Conservation (phyloP, 2,797 vertebrate genomes). For the Epinephelus coioides region DNA sequence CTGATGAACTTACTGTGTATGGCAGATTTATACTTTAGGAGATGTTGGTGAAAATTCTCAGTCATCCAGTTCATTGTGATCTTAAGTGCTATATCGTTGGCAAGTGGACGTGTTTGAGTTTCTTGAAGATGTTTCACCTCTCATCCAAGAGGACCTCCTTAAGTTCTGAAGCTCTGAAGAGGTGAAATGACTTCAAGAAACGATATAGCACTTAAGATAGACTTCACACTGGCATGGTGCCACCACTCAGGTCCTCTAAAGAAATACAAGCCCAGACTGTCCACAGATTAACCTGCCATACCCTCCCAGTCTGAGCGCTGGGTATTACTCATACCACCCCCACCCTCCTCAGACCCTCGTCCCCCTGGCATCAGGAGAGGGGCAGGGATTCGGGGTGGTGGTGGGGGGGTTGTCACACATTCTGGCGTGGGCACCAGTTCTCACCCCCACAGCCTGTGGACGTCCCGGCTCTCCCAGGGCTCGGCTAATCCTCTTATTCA, state of each 20-base stretch:
- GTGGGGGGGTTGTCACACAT: slow-evolving; percentile 56
- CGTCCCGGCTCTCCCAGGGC: slow-evolving; percentile 72
- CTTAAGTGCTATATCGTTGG: no score
- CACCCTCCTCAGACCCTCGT: slow-evolving; percentile 26
- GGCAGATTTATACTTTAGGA: no score
- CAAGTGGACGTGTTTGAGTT: no score
- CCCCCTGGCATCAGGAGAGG: slow-evolving; percentile 55
- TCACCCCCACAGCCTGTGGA: slow-evolving; percentile 68
- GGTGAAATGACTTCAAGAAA: no score
- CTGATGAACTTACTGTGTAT: no score
- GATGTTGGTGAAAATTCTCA: no score
- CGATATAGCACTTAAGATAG: no score
- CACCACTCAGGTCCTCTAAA: background rate
- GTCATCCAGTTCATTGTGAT: no score
- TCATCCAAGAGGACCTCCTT: no score
- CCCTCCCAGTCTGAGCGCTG: slow-evolving; percentile 33
- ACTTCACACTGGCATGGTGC: background rate
- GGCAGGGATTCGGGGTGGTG: slow-evolving; percentile 34
- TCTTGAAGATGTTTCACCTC: no score
- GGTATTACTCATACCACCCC: slow-evolving; percentile 45
- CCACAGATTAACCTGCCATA: slow-evolving; percentile 61
- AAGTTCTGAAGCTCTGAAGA: no score
- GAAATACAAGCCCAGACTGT: slow-evolving; percentile 47
- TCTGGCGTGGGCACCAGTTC: slow-evolving; percentile 71
- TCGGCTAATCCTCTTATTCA: slow-evolving; percentile 84